Evolutionary conservation across 2,888 invertebrate genomes (phyloP), one percentile per base, ranked within the genome.

Genomic region (Lysandra coridon): DNA sequence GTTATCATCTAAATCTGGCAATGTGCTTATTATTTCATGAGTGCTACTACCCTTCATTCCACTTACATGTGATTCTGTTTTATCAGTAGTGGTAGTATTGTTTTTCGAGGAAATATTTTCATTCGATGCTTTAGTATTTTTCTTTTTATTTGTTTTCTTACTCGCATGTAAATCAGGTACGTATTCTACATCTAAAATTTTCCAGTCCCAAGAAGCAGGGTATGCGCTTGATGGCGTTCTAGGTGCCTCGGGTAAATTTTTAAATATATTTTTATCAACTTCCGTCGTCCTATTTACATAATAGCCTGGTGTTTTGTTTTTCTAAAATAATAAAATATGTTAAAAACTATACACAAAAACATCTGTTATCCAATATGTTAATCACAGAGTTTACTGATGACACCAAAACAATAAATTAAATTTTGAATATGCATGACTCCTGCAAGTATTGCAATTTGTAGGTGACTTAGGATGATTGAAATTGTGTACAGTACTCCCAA

Each of bases 211-310:
- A 79, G 95, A 95, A 37, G 95, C 91, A 0, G 97, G 97, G 84
- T 96, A 96, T 53, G 96, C 95, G 82, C 96, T 96, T 62, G 96
- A 96, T 3, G 97, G 96, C 14, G 97, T 96, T 86, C 98, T 95
- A 1, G 98, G 98, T 44, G 98, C 98, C 78, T 98, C 97, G 6
- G 98, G 98, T 82, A 98, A 89, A 73, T 96, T 95, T 81, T 95
- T 95, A 49, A 98, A 92, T 76, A 96, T 92, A 80, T 96, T 96
- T 83, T 96, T 95, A 85, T 98, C 98, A 81, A 98, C 95, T 88
- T 98, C 98, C 82, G 96, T 95, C 30, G 96, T 95, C 85, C 97
- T 96, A 83, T 96, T 97, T 86, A 96, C 96, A 88, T 98, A 98
- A 89, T 97, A 97, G 12, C 96, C 96, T 1, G 98, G 96, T 1